Conservation (phyloP, 2,888 invertebrate genomes). For the Dasypolia templi region DNA sequence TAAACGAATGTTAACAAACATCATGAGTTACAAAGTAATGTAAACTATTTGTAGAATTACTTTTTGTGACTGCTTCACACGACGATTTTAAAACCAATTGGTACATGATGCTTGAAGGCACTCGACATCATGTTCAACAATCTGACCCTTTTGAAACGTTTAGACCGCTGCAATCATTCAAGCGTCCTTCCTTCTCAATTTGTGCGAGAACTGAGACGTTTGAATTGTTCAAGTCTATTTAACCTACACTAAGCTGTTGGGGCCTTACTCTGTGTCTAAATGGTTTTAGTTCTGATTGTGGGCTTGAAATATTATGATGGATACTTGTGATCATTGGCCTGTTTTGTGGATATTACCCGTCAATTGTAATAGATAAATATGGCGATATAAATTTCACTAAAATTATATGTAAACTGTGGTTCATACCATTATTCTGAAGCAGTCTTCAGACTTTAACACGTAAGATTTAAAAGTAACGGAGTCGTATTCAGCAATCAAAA, state of each 20-base stretch:
- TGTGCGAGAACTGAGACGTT: conserved; percentile 17
- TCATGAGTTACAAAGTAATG: background rate
- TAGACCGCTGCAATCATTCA: conserved; percentile 27
- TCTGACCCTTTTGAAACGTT: conserved; percentile 26
- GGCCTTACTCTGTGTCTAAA: background rate
- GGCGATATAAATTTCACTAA: background rate
- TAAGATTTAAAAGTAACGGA: background rate
- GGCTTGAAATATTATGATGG: background rate
- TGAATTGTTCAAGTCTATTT: conserved; percentile 7
- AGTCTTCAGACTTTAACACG: background rate
- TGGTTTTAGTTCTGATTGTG: background rate
- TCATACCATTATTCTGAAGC: too few species aligned
- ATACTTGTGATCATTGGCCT: background rate
- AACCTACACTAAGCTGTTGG: background rate
- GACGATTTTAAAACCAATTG: background rate
- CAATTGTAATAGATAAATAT: background rate
- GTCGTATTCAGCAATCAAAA: conserved; percentile 3
- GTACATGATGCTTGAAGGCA: background rate
- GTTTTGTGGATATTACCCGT: background rate
- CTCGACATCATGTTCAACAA: conserved; percentile 31
- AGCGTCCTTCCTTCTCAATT: conserved; percentile 29
- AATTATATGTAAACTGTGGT: background rate
- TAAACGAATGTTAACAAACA: background rate
- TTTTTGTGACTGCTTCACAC: background rate
- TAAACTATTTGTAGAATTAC: background rate